These are phyloP conservation scores for Bradypodion ventrale DNA, from an alignment of 2,797 vertebrate genomes.

Conservation along the genomic window DNA sequence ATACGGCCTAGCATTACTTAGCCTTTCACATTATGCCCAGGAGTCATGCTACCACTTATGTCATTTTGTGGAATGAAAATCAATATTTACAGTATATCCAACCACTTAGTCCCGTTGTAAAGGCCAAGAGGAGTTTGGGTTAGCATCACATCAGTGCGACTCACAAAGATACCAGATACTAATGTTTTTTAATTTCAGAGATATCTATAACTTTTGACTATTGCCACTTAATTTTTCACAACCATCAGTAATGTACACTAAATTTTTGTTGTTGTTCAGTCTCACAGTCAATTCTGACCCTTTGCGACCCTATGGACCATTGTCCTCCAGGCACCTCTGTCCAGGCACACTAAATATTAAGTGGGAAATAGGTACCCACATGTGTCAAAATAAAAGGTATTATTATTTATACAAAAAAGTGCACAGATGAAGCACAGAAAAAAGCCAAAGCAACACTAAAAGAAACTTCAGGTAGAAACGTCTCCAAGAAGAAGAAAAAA, in stretches of 20 bases:
- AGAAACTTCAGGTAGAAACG: constrained; percentile 48
- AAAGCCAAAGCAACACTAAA: background rate
- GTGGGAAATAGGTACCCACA: background rate
- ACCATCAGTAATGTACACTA: background rate
- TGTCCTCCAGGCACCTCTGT: no score
- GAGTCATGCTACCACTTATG: background rate
- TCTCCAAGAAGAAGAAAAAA: constrained; percentile 48
- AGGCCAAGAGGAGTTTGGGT: no score
- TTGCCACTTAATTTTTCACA: background rate
- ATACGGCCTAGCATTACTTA: background rate
- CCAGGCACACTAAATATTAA: background rate
- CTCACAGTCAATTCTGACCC: no score
- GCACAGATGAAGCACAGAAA: background rate
- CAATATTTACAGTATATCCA: no score
- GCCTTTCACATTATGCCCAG: background rate
- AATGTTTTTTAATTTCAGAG: background rate
- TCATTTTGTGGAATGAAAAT: no score
- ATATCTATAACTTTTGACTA: background rate
- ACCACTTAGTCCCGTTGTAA: background rate
- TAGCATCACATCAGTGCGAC: background rate
- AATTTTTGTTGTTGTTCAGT: no score
- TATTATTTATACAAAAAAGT: background rate
- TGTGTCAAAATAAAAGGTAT: background rate
- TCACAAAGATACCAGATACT: background rate
- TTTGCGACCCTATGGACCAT: no score